Evolutionary conservation across 2,797 vertebrate genomes (phyloP), one percentile per base, ranked within the genome.

Genomic region (Columba guinea): DNA sequence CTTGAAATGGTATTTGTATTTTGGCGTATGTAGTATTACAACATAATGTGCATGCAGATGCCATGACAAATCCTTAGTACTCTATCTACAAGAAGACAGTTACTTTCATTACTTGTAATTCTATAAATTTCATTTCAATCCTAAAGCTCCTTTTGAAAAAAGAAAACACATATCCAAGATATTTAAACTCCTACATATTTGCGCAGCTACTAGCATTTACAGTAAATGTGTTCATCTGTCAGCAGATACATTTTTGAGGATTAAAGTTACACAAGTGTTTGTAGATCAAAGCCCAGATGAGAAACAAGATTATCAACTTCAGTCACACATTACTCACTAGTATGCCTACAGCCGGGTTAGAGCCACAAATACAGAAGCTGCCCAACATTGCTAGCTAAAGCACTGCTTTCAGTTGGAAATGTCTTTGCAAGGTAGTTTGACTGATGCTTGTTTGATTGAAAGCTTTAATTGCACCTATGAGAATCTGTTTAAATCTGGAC

Each of bases 1-100:
- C 53, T 94, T 76, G 64, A 88, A 95, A 93, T 80, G 32, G 78
- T 77, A 82, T 2, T 90, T 74, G 21, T 69, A 75, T 34, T 90
- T 94, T 83, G 11, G 18, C 63, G 13, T 51, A 69, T 8, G 4
- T 13, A 85, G 39, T 35, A 64, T 83, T 77, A 89, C 22, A 80
- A 62, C 21, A 83, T 11, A 71, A 89, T 51, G 37, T 58, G 60
- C 80, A 39, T 91, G 75, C 34, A 87, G n/a, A 84, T 28, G 68
- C 37, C 28, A 59, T 56, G 35, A 93, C 18, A 94, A 70, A 93
- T 70, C 79, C 28, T 39, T 64, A 64, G 68, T 32, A 59, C 7
- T 26, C 21, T 58, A 8, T 23, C 22, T 83, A 34, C 28, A 77
- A 16, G 10, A 30, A 70, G 32, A 21, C 10, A 27, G 30, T 65